Percentiles rank a stretch among this genome's conserved stretches.
phyloP scores from a whole-genome alignment of 2,797 vertebrate genomes.

The Sebastiscus tertius region DNA sequence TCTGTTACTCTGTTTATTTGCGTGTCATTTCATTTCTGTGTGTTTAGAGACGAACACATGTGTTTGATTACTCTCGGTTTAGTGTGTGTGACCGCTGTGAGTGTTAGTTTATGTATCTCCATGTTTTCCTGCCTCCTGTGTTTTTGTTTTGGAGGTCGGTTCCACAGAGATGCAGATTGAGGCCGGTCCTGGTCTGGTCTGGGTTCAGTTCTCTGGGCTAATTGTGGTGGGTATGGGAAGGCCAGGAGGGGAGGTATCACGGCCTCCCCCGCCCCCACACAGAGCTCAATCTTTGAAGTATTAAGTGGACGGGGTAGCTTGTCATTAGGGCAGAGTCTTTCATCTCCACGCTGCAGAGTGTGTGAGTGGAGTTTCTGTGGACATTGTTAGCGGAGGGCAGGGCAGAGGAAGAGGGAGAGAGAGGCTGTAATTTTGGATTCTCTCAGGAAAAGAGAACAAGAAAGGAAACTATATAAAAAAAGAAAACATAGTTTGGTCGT shows the following conservation, averaged over 20 bases:
- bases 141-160: slow-evolving; percentile 17
- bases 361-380: slow-evolving; percentile 30
- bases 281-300: slow-evolving; percentile 73
- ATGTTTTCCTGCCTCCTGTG: neutral
- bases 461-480: neutral
- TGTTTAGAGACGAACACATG: neutral
- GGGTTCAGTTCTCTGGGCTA: slow-evolving; percentile 46
- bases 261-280: neutral
- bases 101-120: neutral
- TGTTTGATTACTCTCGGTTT: neutral
- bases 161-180: neutral
- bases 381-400: slow-evolving; percentile 51
- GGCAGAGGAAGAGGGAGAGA: neutral
- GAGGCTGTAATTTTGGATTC: slow-evolving; percentile 36
- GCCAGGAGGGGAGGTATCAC: neutral
- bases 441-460: slow-evolving; percentile 9
- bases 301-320: slow-evolving; percentile 73
- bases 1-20: slow-evolving; percentile 3
- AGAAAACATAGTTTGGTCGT: neutral
- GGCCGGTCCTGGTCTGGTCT: slow-evolving; percentile 24
- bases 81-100: neutral
- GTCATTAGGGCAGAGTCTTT: slow-evolving; percentile 77
- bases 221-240: slow-evolving; percentile 57
- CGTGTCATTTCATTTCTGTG: neutral
- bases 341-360: slow-evolving; percentile 26